Evolutionary conservation across 2,113 vertebrate species (phyloP).

Genomic region (Montifringilla adamsi): DNA sequence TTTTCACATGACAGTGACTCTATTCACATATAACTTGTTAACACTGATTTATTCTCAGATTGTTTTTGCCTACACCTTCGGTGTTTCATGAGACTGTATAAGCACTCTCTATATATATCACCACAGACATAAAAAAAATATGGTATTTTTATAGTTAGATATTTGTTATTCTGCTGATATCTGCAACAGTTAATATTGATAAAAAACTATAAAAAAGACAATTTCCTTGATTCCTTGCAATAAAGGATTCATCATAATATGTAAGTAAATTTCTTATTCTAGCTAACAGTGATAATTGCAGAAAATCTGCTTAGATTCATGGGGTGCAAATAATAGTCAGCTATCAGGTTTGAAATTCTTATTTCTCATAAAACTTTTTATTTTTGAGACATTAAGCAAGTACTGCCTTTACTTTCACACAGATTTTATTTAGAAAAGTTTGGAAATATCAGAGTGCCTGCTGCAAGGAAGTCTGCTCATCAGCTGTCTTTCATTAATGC

Average conservation of each 20-base stretch:
- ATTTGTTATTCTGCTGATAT: neutral
- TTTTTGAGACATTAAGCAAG: neutral
- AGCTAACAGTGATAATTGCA: neutral
- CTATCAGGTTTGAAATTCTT: neutral
- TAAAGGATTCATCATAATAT: neutral
- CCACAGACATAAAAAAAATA: neutral
- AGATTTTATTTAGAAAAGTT: constrained; percentile 45
- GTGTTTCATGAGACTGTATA: neutral
- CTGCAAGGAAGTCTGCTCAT: constrained; percentile 13
- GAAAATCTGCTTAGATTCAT: constrained; percentile 26
- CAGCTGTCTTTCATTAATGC: neutral
- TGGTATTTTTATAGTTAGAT: neutral
- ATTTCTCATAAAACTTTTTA: constrained; percentile 14
- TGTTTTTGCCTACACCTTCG: neutral
- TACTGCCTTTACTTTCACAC: neutral
- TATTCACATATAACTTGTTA: neutral
- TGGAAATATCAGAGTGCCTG: neutral
- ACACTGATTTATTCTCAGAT: neutral
- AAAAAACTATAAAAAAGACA: neutral
- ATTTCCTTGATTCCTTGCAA: neutral
- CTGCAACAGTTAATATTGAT: neutral
- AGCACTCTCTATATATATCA: neutral
- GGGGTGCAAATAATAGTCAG: neutral
- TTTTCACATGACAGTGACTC: neutral
- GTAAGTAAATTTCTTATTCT: neutral